Conservation (phyloP, 2,797 vertebrate genomes). For the Benthosema pterotum region DNA sequence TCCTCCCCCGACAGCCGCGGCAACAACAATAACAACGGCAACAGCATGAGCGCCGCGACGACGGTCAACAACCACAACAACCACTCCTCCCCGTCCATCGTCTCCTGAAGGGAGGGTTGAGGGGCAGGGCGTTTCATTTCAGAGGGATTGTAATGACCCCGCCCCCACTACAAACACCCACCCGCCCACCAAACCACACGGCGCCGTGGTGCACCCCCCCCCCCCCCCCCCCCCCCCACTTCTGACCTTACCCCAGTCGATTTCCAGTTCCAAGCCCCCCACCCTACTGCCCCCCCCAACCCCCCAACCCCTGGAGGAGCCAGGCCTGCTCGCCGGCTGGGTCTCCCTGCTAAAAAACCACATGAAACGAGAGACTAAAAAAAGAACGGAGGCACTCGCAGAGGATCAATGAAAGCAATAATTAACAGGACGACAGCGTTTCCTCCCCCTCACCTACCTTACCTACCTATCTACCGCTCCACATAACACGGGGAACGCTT, state of each 20-base stretch:
- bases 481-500: not conserved
- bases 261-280: not conserved
- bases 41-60: no score
- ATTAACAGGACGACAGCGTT: constrained; percentile 18
- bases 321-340: constrained; percentile 7
- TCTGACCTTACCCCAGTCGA: not conserved
- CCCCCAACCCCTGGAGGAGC: no score
- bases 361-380: no score
- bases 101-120: constrained; percentile 88
- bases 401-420: constrained; percentile 64
- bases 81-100: constrained; percentile 88
- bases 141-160: constrained; percentile 26
- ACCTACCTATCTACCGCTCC: no score
- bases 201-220: constrained; percentile 20
- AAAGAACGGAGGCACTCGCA: constrained; percentile 4
- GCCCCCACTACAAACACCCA: constrained; percentile 25
- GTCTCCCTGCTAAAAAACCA: constrained; percentile 31
- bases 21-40: constrained; percentile 85
- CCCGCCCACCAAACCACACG: constrained; percentile 10
- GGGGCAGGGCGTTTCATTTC: not conserved
- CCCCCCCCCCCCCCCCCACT: constrained; percentile 22
- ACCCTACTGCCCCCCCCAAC: not conserved
- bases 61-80: constrained; percentile 66
- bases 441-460: no score
- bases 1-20: constrained; percentile 91